phyloP scores from a whole-genome alignment of 35 echinoderm and acorn worm genomes.

The Chiridota heheva region DNA sequence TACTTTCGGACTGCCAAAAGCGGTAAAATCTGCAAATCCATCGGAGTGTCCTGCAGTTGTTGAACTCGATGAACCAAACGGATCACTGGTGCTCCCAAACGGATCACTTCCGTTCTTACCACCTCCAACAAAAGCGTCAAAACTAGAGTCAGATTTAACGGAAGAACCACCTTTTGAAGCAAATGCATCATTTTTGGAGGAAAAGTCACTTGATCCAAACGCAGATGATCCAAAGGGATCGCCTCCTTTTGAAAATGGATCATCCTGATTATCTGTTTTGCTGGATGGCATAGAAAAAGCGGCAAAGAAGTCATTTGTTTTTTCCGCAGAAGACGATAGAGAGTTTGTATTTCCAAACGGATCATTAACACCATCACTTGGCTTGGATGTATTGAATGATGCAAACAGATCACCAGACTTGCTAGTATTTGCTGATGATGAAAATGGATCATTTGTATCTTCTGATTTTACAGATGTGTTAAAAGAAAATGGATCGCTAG shows the following conservation, averaged over 20 bases:
- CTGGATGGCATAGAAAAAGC: slow-evolving; percentile 30
- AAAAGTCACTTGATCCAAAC: neutral
- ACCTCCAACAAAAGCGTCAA: slow-evolving; percentile 15
- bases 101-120: slow-evolving; percentile 22
- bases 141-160: neutral
- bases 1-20: slow-evolving; percentile 86
- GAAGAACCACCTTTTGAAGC: slow-evolving; percentile 5
- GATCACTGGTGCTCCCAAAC: slow-evolving; percentile 52
- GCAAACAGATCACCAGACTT: slow-evolving; percentile 71
- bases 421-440: slow-evolving; percentile 20
- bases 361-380: slow-evolving; percentile 29
- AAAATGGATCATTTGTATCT: slow-evolving; percentile 46
- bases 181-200: slow-evolving; percentile 15
- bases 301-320: slow-evolving; percentile 31
- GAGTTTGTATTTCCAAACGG: slow-evolving; percentile 34
- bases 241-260: slow-evolving; percentile 62
- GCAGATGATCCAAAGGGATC: slow-evolving; percentile 30
- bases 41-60: slow-evolving; percentile 37
- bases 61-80: slow-evolving; percentile 25
- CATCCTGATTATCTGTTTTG: slow-evolving; percentile 36
- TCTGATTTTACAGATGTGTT: slow-evolving; percentile 31
- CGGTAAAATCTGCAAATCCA: slow-evolving; percentile 89
- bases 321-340: slow-evolving; percentile 13
- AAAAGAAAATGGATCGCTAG: slow-evolving; percentile 39
- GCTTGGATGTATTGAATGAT: slow-evolving; percentile 22